phyloP scores from a whole-genome alignment of 1,140 invertebrate genomes.

The Cecropterus lyciades region DNA sequence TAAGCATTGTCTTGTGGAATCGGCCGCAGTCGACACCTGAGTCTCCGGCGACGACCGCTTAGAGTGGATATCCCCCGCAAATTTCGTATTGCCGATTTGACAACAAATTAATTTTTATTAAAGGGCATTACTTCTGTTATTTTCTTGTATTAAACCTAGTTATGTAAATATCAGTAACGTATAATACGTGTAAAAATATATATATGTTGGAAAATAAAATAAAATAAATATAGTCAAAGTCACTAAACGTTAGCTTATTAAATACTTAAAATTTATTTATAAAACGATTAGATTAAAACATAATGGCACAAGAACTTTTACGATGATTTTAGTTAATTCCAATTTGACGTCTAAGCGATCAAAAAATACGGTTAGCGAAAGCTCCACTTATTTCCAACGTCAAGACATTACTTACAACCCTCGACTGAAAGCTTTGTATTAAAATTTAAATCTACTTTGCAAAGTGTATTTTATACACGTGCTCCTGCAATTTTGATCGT shows the following conservation, averaged over 20 bases:
- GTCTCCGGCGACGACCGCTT: conserved; percentile 57
- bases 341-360: conserved; percentile 18
- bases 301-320: conserved; percentile 4
- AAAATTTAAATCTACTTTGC: conserved; percentile 85
- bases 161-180: no score
- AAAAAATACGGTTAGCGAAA: conserved; percentile 25
- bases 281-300: conserved; percentile 3
- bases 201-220: no score
- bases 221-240: no score
- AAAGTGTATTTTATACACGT: conserved; percentile 84
- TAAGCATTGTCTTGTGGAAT: conserved; percentile 84
- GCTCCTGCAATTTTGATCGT: conserved; percentile 83
- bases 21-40: conserved; percentile 83
- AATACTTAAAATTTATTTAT: not conserved
- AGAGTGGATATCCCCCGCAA: conserved; percentile 59
- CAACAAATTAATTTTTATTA: not conserved
- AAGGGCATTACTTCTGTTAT: not conserved
- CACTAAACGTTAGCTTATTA: no score
- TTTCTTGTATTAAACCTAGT: not conserved
- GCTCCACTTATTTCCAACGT: conserved; percentile 71
- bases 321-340: conserved; percentile 5
- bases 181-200: no score
- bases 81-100: not conserved
- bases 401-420: conserved; percentile 79
- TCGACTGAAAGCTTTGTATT: conserved; percentile 82